A percentile compares a stretch with the other conserved stretches of the same genome.
Conservation (phyloP, 2,888 invertebrate species). For the Athrips mouffetella region DNA sequence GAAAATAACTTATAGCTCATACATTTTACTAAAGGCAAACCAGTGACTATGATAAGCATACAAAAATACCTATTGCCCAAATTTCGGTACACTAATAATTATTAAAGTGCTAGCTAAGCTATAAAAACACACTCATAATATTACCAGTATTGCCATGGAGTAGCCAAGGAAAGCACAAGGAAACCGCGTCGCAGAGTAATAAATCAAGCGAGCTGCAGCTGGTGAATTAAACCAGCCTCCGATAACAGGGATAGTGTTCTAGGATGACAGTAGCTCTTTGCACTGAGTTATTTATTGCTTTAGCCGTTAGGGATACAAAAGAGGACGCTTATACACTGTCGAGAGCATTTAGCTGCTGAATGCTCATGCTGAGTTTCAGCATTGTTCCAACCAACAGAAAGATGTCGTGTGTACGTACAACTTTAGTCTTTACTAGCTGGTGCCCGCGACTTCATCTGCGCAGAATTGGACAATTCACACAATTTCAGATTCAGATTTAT, state of each 20-base stretch:
- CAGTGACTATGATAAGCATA: too few species aligned
- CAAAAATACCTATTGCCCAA: too few species aligned
- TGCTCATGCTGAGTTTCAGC: background rate
- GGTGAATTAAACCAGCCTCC: background rate
- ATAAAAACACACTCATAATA: background rate
- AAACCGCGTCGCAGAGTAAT: background rate
- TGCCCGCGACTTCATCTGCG: too few species aligned
- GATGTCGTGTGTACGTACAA: too few species aligned
- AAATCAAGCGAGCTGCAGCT: background rate
- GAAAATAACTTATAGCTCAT: too few species aligned
- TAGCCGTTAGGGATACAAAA: background rate
- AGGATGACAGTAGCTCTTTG: background rate
- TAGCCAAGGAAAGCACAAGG: too few species aligned
- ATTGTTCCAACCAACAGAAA: too few species aligned
- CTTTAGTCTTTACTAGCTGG: too few species aligned
- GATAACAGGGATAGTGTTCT: constrained; percentile 4
- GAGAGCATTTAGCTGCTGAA: background rate
- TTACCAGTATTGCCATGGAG: background rate
- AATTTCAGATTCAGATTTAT: too few species aligned
- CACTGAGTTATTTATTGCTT: constrained; percentile 1
- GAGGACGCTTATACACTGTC: background rate
- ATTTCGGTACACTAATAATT: too few species aligned
- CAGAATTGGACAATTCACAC: too few species aligned
- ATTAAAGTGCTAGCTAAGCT: background rate
- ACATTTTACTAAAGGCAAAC: too few species aligned